phyloP scores from a whole-genome alignment of 2,797 vertebrate species.

The Tenualosa ilisha region DNA sequence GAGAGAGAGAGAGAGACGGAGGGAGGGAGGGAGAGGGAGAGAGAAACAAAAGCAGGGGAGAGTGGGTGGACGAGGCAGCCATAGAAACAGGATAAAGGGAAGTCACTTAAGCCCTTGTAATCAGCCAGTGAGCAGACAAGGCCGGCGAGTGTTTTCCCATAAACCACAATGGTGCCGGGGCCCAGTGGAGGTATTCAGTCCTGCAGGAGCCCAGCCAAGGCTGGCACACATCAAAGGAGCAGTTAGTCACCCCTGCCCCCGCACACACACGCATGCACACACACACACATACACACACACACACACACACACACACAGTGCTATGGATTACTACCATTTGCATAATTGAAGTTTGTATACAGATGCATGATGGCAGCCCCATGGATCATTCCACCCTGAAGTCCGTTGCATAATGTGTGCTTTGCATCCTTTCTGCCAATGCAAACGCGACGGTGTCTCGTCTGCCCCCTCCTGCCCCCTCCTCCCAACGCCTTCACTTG shows the following conservation, averaged over 20 bases:
- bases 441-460: constrained; percentile 16
- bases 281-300: constrained; percentile 43
- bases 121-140: constrained; percentile 73
- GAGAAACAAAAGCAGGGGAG: constrained; percentile 29
- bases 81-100: constrained; percentile 70
- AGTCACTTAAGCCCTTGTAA: constrained; percentile 72
- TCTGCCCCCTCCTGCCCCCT: background rate
- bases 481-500: background rate
- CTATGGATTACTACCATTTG: constrained; percentile 76
- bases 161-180: constrained; percentile 70
- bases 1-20: constrained; percentile 35
- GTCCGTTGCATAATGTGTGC: constrained; percentile 74
- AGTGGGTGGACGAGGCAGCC: constrained; percentile 65
- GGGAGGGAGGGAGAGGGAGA: constrained; percentile 29
- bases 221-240: constrained; percentile 72
- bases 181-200: constrained; percentile 58
- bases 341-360: constrained; percentile 82
- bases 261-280: constrained; percentile 66
- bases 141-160: constrained; percentile 63
- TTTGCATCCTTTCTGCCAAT: constrained; percentile 66
- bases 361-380: constrained; percentile 72
- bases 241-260: constrained; percentile 71
- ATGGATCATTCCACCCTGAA: constrained; percentile 74
- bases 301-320: constrained; percentile 53
- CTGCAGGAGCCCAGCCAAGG: constrained; percentile 63